A percentile compares a stretch with the other conserved stretches of the same genome.
phyloP scores from a whole-genome alignment of 1,140 invertebrate species.

The Ceratoteleas bidentatus region DNA sequence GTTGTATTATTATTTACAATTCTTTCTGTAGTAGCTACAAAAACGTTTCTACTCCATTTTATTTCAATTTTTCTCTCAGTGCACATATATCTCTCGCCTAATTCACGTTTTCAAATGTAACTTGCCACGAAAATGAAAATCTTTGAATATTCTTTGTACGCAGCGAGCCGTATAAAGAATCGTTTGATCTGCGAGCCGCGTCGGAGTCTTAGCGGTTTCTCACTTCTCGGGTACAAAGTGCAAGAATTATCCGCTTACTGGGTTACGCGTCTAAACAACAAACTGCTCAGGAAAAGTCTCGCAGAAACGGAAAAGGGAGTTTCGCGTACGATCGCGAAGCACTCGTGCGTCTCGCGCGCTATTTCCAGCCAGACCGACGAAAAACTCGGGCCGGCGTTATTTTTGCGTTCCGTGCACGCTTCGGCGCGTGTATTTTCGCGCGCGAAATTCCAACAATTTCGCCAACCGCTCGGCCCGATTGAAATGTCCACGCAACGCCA shows the following conservation, averaged over 20 bases:
- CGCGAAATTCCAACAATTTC: slow-evolving; percentile 49
- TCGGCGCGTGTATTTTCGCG: slow-evolving; percentile 32
- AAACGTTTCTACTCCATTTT: too few species aligned
- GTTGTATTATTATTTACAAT: too few species aligned
- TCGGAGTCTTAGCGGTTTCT: slow-evolving; percentile 47
- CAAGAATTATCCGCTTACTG: slow-evolving; percentile 49
- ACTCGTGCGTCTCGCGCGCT: background rate
- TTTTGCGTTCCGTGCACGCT: slow-evolving; percentile 29
- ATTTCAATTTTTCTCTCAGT: too few species aligned
- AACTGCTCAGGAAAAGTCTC: background rate
- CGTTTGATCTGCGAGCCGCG: slow-evolving; percentile 32
- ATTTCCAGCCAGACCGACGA: background rate
- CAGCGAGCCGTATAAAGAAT: slow-evolving; percentile 45
- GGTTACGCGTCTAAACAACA: slow-evolving; percentile 37
- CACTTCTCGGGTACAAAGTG: slow-evolving; percentile 49
- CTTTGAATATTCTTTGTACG: slow-evolving; percentile 31
- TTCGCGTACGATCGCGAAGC: background rate
- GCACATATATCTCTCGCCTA: too few species aligned
- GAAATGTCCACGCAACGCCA: slow-evolving; percentile 47
- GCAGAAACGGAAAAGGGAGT: background rate
- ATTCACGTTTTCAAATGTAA: too few species aligned
- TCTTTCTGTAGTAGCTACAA: too few species aligned
- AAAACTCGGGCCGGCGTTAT: slow-evolving; percentile 18
- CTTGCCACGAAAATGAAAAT: slow-evolving; percentile 18
- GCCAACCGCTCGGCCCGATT: slow-evolving; percentile 28